A percentile compares a stretch with the other conserved stretches of the same genome.
phyloP scores from a whole-genome alignment of 2,888 invertebrate genomes.

The Diabrotica balteata region DNA sequence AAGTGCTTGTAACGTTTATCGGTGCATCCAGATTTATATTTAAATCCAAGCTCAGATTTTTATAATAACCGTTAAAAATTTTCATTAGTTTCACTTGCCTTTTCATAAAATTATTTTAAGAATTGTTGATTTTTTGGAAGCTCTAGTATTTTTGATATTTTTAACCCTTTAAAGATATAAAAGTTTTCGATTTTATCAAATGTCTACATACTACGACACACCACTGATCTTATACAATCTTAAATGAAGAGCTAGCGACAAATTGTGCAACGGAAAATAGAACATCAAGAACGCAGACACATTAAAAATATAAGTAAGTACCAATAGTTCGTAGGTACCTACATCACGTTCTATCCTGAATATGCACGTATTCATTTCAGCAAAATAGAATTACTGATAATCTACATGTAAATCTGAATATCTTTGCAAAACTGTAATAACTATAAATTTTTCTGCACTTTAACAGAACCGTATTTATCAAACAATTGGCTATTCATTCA shows the following conservation, averaged over 20 bases:
- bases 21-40: no score
- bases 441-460: constrained; percentile 15
- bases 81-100: no score
- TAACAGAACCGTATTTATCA: constrained; percentile 2
- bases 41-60: no score
- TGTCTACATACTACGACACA: not conserved
- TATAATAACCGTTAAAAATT: no score
- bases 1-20: no score
- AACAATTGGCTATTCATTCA: no score
- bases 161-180: no score
- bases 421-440: constrained; percentile 9
- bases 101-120: no score
- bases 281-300: constrained; percentile 15
- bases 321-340: constrained; percentile 10
- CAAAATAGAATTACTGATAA: constrained; percentile 19
- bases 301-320: constrained; percentile 16
- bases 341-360: constrained; percentile 23
- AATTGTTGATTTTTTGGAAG: no score
- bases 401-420: constrained; percentile 29
- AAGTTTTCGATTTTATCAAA: no score
- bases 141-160: no score
- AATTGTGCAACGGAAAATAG: constrained; percentile 14
- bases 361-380: constrained; percentile 10
- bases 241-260: constrained; percentile 7
- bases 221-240: not conserved